phyloP scores from a whole-genome alignment of 2,797 vertebrate species.

The Tragopan temminckii region DNA sequence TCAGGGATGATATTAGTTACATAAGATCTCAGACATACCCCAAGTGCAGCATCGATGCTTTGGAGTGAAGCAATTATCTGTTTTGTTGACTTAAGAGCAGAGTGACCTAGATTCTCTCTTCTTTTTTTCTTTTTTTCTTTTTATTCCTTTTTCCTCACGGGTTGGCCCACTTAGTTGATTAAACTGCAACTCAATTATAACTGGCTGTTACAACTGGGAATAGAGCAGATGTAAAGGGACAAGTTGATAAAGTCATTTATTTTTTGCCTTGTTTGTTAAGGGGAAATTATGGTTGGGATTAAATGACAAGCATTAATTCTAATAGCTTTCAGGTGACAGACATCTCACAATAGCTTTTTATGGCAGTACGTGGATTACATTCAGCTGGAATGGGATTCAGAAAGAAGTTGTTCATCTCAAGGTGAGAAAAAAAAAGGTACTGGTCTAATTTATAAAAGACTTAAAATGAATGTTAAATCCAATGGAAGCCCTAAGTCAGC shows the following conservation, averaged over 20 bases:
- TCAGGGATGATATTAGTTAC: not conserved
- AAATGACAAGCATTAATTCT: not conserved
- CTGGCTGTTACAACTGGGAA: not conserved
- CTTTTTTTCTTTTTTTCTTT: rapidly evolving
- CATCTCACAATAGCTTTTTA: not conserved
- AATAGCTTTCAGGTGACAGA: not conserved
- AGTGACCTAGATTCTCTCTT: constrained; percentile 14
- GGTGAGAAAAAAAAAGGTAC: not conserved
- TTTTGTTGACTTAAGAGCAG: constrained; percentile 32
- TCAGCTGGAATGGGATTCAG: not conserved
- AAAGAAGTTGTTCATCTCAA: not conserved
- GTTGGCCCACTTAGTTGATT: constrained; percentile 28
- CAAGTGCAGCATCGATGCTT: not conserved
- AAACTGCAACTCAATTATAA: constrained; percentile 23
- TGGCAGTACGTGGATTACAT: not conserved
- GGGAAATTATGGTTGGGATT: not conserved
- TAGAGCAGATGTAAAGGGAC: not conserved
- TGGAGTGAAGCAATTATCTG: constrained; percentile 22
- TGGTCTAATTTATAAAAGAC: not conserved
- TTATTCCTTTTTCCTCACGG: not conserved
- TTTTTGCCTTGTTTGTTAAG: not conserved
- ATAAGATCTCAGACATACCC: not conserved
- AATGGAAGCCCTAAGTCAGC: not conserved
- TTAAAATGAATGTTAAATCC: not conserved
- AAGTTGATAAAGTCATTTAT: not conserved